Conservation (phyloP, 1,140 invertebrate species). For the Drosophila orosa region DNA sequence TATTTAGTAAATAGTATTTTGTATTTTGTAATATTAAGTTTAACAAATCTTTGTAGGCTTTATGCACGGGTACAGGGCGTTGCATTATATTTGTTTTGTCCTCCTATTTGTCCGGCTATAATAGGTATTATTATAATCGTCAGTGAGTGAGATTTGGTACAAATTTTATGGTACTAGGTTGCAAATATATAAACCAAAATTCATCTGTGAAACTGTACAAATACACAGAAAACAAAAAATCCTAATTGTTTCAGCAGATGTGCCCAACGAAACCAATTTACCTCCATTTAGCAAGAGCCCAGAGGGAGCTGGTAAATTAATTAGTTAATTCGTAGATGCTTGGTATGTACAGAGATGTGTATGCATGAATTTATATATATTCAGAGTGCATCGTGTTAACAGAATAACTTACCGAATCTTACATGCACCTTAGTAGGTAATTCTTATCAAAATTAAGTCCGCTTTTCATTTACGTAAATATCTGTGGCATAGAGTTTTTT, state of each 20-base stretch:
- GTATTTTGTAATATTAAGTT: conserved; percentile 50
- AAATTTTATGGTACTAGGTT: conserved; percentile 81
- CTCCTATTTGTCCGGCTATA: conserved; percentile 18
- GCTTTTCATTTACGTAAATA: conserved; percentile 35
- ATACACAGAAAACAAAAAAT: not conserved
- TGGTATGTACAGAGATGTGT: conserved; percentile 41
- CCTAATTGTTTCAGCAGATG: not conserved
- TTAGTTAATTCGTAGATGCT: conserved; percentile 50
- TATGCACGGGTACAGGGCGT: conserved; percentile 81
- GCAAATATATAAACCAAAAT: conserved; percentile 40
- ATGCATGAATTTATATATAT: conserved; percentile 20
- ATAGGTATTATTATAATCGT: conserved; percentile 26
- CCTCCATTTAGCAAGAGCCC: conserved; percentile 3
- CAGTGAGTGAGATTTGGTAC: conserved; percentile 65
- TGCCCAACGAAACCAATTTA: conserved; percentile 25
- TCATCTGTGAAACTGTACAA: conserved; percentile 36
- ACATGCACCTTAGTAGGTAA: conserved; percentile 34
- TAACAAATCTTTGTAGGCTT: conserved; percentile 73
- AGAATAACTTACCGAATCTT: conserved; percentile 32
- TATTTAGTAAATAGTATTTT: conserved; percentile 77
- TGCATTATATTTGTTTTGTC: conserved; percentile 59
- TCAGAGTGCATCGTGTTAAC: conserved; percentile 25
- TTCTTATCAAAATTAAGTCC: conserved; percentile 37
- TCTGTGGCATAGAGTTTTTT: conserved; percentile 31
- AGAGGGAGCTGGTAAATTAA: conserved; percentile 1